Conservation (phyloP, 2,888 invertebrate species). For the Pherbina coryleti region DNA sequence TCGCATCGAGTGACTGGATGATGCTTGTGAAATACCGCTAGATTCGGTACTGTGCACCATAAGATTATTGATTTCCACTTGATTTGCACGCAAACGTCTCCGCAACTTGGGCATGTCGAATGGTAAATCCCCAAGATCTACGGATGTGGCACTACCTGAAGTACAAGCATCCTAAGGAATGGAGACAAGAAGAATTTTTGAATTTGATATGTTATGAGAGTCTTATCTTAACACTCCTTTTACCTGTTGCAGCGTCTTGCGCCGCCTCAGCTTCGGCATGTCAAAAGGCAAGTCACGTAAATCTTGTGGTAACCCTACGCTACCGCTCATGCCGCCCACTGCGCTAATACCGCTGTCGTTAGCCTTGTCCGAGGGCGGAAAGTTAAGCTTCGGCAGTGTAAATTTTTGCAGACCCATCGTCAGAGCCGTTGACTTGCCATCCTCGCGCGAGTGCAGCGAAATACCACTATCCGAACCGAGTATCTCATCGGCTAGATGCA, state of each 20-base stretch:
- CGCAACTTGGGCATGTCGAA: constrained; percentile 93
- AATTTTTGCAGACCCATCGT: constrained; percentile 73
- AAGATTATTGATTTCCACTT: constrained; percentile 63
- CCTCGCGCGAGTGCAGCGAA: constrained; percentile 86
- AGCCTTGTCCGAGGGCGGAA: constrained; percentile 70
- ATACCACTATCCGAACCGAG: constrained; percentile 91
- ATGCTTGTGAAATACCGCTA: constrained; percentile 82
- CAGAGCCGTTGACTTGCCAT: constrained; percentile 73
- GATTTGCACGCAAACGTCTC: constrained; percentile 77
- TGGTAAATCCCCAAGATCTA: constrained; percentile 85
- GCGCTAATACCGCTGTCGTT: constrained; percentile 60
- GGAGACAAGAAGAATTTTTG: not conserved
- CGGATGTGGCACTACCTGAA: constrained; percentile 79
- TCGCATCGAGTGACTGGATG: constrained; percentile 84
- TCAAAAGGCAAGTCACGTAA: constrained; percentile 87
- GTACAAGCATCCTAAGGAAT: constrained; percentile 72
- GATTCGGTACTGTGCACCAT: constrained; percentile 75
- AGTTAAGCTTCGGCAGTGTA: constrained; percentile 70
- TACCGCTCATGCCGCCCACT: constrained; percentile 48
- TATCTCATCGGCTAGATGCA: constrained; percentile 75
- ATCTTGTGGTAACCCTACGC: constrained; percentile 75
- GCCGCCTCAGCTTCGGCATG: constrained; percentile 86
- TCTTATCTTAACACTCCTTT: not conserved
- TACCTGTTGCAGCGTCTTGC: constrained; percentile 76
- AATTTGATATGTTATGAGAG: not conserved